These are phyloP conservation scores for Rhinoptilus africanus DNA, from an alignment of 2,113 vertebrate species.

Conservation along the genomic window DNA sequence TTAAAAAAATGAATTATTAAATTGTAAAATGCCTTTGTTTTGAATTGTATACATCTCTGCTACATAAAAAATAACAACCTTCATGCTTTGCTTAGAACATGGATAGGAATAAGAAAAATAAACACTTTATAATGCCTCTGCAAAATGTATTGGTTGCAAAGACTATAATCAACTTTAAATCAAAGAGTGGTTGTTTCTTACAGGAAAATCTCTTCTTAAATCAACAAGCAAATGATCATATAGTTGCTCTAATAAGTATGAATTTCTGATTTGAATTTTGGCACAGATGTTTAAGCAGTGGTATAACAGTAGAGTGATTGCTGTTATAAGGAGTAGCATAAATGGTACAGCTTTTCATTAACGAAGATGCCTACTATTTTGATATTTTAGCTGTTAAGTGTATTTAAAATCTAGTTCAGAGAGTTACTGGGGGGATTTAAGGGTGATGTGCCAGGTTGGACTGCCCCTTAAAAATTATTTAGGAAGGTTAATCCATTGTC, in stretches of 20 bases:
- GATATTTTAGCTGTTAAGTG: not conserved
- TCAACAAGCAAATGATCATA: not conserved
- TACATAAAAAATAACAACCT: not conserved
- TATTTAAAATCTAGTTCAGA: not conserved
- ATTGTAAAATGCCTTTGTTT: not conserved
- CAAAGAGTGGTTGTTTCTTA: not conserved
- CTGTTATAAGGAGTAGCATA: not conserved
- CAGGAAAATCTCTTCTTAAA: not conserved
- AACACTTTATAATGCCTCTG: not conserved
- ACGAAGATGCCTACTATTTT: not conserved
- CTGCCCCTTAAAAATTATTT: conserved; percentile 23
- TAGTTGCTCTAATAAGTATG: not conserved
- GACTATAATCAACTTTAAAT: not conserved
- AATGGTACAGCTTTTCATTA: not conserved
- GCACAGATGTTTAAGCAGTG: not conserved
- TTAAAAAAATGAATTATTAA: not conserved
- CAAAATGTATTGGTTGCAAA: not conserved
- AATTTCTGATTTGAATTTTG: conserved; percentile 23
- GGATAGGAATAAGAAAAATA: not conserved
- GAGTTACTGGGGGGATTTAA: not conserved
- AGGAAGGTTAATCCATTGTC: conserved; percentile 53
- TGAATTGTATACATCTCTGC: not conserved
- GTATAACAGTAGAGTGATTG: not conserved
- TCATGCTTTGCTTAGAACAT: not conserved
- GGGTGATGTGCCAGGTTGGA: not conserved